Percentiles rank a stretch among this genome's conserved stretches.
Conservation (phyloP, 2,113 vertebrate species). For the Emydocephalus ijimae region DNA sequence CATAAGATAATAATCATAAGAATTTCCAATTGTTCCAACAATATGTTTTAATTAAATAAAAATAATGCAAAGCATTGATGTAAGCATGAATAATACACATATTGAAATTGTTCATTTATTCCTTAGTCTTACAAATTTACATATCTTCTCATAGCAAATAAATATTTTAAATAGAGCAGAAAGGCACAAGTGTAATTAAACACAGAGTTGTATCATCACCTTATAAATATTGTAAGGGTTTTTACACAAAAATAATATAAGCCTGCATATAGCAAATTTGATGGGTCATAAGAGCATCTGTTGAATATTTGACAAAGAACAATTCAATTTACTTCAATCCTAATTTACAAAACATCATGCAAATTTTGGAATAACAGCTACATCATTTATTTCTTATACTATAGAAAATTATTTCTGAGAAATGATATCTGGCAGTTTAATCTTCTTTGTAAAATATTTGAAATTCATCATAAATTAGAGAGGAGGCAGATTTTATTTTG, state of each 20-base stretch:
- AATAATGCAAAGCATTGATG: conserved; percentile 56
- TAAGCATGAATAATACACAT: conserved; percentile 48
- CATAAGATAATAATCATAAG: conserved; percentile 24
- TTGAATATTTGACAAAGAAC: conserved; percentile 58
- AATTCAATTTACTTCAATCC: conserved; percentile 44
- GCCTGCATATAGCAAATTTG: conserved; percentile 49
- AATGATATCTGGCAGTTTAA: conserved; percentile 18
- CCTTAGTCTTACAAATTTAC: conserved; percentile 48
- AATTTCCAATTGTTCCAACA: conserved; percentile 52
- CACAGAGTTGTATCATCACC: conserved; percentile 51
- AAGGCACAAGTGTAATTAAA: conserved; percentile 67
- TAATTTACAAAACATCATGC: conserved; percentile 51
- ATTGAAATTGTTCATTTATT: conserved; percentile 41
- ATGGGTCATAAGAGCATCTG: conserved; percentile 58
- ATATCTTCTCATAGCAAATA: conserved; percentile 57
- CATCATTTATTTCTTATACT: conserved; percentile 1
- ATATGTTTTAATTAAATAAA: conserved; percentile 61
- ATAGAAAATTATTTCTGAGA: conserved; percentile 19
- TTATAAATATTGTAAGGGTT: conserved; percentile 66
- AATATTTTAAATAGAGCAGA: conserved; percentile 68
- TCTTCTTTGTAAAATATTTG: conserved; percentile 32
- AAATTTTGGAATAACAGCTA: conserved; percentile 35
- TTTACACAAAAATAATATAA: conserved; percentile 69
- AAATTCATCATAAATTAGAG: background rate
- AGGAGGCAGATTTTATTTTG: conserved; percentile 24